phyloP scores from a whole-genome alignment of 2,888 invertebrate species.

The Cataglyphis altisquamis region DNA sequence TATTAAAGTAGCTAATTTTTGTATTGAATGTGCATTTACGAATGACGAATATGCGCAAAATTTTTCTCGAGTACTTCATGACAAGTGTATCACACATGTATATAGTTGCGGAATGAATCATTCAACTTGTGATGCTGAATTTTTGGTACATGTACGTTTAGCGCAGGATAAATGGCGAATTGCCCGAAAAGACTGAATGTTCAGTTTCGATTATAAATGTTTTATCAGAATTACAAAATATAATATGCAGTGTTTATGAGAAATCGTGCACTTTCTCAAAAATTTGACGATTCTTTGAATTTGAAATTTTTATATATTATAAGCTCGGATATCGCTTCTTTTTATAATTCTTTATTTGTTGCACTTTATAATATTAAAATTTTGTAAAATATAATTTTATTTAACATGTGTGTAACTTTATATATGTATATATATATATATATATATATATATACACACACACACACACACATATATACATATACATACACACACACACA shows the following conservation, averaged over 20 bases:
- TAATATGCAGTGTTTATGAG: not conserved
- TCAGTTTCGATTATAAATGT: conserved; percentile 6
- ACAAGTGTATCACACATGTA: conserved; percentile 57
- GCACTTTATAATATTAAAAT: conserved; percentile 19
- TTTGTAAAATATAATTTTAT: conserved; percentile 22
- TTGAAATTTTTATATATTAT: not conserved
- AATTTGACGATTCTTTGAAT: not conserved
- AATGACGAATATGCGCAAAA: conserved; percentile 17
- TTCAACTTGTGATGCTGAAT: conserved; percentile 53
- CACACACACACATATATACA: too few species aligned
- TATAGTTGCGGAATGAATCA: conserved; percentile 58
- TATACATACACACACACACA: too few species aligned
- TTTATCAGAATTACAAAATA: conserved; percentile 8
- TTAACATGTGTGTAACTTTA: not conserved
- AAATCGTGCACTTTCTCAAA: conserved; percentile 15
- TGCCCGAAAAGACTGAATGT: conserved; percentile 25
- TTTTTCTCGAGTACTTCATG: conserved; percentile 39
- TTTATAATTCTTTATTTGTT: conserved; percentile 17
- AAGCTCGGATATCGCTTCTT: not conserved
- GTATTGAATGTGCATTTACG: conserved; percentile 46
- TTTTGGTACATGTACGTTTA: conserved; percentile 60
- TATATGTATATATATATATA: too few species aligned
- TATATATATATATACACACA: not conserved
- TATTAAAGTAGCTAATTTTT: conserved; percentile 48
- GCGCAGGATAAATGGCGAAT: conserved; percentile 1